Evolutionary conservation across 2,797 vertebrate species (phyloP).

Genomic region (Channa striata): DNA sequence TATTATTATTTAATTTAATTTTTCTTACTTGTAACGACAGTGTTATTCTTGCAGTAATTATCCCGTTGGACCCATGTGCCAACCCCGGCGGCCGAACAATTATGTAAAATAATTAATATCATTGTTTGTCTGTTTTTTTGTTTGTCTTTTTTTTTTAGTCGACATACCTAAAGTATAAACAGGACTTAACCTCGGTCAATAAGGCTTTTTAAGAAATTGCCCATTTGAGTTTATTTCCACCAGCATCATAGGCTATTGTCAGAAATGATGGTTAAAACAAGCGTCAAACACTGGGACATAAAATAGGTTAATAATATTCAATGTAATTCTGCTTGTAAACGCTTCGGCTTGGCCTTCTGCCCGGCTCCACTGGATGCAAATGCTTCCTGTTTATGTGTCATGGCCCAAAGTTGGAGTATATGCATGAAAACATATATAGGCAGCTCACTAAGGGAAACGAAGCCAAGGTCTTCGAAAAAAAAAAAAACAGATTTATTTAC

Average conservation of each 20-base stretch:
- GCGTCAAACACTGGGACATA: slow-evolving; percentile 12
- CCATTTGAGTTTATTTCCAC: background rate
- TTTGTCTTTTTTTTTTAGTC: slow-evolving; percentile 38
- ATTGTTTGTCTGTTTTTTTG: slow-evolving; percentile 32
- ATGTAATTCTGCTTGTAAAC: slow-evolving; percentile 21
- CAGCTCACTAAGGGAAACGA: slow-evolving; percentile 29
- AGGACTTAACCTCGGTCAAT: slow-evolving; percentile 12
- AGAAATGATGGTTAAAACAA: slow-evolving; percentile 22
- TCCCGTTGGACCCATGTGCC: background rate
- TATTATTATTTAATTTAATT: slow-evolving; percentile 16
- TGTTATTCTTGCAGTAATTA: slow-evolving; percentile 33
- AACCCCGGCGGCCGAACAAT: slow-evolving; percentile 31
- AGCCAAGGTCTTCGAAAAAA: slow-evolving; percentile 14
- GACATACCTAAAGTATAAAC: slow-evolving; percentile 1
- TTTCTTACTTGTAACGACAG: slow-evolving; percentile 12
- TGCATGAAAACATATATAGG: slow-evolving; percentile 12
- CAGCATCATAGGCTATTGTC: background rate
- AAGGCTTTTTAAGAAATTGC: slow-evolving; percentile 14
- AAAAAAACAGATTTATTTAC: slow-evolving; percentile 44
- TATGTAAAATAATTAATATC: slow-evolving; percentile 32
- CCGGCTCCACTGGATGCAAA: slow-evolving; percentile 36
- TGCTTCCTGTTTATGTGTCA: slow-evolving; percentile 19
- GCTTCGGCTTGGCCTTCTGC: slow-evolving; percentile 33
- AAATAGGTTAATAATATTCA: slow-evolving; percentile 38
- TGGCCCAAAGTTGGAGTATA: slow-evolving; percentile 35